These are phyloP conservation scores for Xyliphius kryptos DNA, from an alignment of 2,113 vertebrate species.

Conservation along the genomic window DNA sequence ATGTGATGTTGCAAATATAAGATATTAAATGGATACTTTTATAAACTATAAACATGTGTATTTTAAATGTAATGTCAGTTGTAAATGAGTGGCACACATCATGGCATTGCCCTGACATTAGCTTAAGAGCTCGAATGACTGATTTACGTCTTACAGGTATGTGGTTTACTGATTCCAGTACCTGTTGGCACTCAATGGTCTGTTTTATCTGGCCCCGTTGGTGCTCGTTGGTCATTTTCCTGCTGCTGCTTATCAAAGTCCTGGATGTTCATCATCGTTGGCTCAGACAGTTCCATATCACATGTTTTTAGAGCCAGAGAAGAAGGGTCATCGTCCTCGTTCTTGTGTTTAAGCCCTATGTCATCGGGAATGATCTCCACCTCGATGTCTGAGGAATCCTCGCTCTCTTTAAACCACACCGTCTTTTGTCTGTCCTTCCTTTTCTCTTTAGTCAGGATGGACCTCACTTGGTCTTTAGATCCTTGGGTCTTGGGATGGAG, in stretches of 20 bases:
- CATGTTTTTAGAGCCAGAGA: slow-evolving; percentile 27
- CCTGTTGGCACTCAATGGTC: slow-evolving; percentile 9
- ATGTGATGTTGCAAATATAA: too few species aligned
- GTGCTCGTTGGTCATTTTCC: slow-evolving; percentile 19
- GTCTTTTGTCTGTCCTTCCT: slow-evolving; percentile 63
- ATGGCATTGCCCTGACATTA: too few species aligned
- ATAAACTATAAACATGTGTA: too few species aligned
- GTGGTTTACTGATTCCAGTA: too few species aligned
- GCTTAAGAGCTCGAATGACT: too few species aligned
- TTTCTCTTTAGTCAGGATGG: slow-evolving; percentile 60
- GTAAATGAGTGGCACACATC: too few species aligned
- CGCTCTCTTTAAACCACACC: slow-evolving; percentile 76
- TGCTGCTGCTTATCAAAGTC: slow-evolving; percentile 18
- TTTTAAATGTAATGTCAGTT: too few species aligned
- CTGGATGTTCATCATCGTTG: slow-evolving; percentile 30
- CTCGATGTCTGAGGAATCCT: slow-evolving; percentile 69
- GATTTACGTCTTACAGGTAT: too few species aligned
- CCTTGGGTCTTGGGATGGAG: slow-evolving; percentile 21
- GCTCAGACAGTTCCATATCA: slow-evolving; percentile 36
- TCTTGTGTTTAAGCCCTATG: slow-evolving; percentile 51
- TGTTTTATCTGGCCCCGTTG: slow-evolving; percentile 22
- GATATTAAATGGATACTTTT: too few species aligned
- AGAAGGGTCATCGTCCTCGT: slow-evolving; percentile 52
- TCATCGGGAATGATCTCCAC: slow-evolving; percentile 70
- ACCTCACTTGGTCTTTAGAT: slow-evolving; percentile 43